Evolutionary conservation across 2,888 invertebrate genomes (phyloP).

Genomic region (Agrotis exclamationis): DNA sequence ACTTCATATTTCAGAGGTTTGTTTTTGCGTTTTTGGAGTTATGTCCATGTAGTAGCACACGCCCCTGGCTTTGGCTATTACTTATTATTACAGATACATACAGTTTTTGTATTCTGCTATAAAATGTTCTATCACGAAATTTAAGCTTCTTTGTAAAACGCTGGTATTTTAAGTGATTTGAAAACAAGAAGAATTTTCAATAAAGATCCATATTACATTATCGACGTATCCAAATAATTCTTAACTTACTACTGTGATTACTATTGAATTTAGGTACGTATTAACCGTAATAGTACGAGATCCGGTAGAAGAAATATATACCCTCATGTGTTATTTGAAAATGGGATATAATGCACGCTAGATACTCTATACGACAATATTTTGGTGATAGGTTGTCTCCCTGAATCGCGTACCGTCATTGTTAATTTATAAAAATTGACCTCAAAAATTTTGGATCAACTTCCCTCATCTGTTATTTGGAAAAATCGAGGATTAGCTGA

Average conservation of each 20-base stretch:
- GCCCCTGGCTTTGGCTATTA: conserved; percentile 7
- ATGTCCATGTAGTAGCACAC: conserved; percentile 2
- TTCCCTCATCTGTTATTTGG: no score
- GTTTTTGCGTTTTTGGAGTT: conserved; percentile 49
- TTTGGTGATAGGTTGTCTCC: no score
- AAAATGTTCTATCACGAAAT: conserved; percentile 9
- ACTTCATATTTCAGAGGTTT: conserved; percentile 57
- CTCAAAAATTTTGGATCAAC: no score
- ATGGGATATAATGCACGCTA: no score
- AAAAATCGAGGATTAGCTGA: no score
- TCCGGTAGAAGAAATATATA: no score
- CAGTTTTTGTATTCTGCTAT: conserved; percentile 28
- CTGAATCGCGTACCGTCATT: no score
- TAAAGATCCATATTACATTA: not conserved
- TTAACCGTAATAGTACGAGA: no score
- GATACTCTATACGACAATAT: no score
- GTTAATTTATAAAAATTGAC: no score
- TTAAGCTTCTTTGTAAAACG: not conserved
- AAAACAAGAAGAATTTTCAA: not conserved
- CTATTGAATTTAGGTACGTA: not conserved
- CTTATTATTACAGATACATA: conserved; percentile 26
- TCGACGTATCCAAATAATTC: not conserved
- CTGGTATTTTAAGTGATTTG: conserved; percentile 1
- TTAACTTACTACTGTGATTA: not conserved
- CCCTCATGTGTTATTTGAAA: no score